Evolutionary conservation across 2,113 vertebrate species (phyloP), one percentile per base, ranked within the genome.

Genomic region (Muntiacus reevesi): DNA sequence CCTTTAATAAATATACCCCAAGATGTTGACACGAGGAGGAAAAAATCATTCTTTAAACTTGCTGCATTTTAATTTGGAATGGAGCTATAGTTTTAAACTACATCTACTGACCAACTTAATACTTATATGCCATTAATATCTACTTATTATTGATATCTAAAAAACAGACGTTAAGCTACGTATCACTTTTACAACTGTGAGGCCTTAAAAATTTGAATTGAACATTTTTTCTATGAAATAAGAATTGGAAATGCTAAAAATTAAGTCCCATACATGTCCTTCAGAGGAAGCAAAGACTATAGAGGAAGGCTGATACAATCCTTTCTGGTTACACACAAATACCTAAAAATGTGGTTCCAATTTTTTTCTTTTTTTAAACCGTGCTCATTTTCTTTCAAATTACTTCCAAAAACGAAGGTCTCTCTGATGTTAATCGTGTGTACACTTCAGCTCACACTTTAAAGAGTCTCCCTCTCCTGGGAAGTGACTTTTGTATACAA

Each of bases 401-500:
- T 95, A 87, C 60, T 99, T 99, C 97, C 98, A 98, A 98, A 99
- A 98, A 96, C 4, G 33, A 17, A 97, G 89, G 84, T 92, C 96
- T 97, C 92, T 98, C 96, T 98, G 98, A 98, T 97, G 98, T 96
- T 97, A 98, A 98, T 45, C 30, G 13, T 98, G 67, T 94, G 93
- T 81, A 97, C 98, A 97, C 95, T 98, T 98, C 96, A 87, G 98
- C 98, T 98, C 98, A 97, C 79, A 94, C 98, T 98, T 98, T 82
- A 97, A 97, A 98, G 98, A 97, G 92, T 45, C 71, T 30, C 86
- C 95, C 94, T 98, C 98, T 98, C 98, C 97, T 90, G 98, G 98
- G 98, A 98, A 98, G 92, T 89, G 92, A 97, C 91, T 98, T 98
- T 95, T 98, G 96, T 98, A 98, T 57, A 99, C 98, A 99, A 99